These are phyloP conservation scores for Ylistrum balloti DNA, from an alignment of 1,140 invertebrate genomes.

Conservation along the genomic window DNA sequence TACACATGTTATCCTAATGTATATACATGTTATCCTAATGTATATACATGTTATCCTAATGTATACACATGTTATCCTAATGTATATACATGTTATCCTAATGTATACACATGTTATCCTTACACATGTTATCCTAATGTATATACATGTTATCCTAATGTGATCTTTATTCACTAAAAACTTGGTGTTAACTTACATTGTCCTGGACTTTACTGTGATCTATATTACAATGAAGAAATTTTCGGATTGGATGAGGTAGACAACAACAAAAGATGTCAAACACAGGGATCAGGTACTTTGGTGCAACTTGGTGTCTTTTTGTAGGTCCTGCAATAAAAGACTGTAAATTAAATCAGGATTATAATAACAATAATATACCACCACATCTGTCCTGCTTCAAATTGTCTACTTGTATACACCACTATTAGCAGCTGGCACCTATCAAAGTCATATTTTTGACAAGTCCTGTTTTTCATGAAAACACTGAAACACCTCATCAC, in stretches of 20 bases:
- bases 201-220: not conserved
- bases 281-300: constrained; percentile 46
- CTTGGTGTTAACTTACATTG: not conserved
- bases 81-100: not conserved
- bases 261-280: constrained; percentile 46
- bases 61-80: not conserved
- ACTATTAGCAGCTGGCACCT: too few species aligned
- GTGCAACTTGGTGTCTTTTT: constrained; percentile 48
- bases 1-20: too few species aligned
- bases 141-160: not conserved
- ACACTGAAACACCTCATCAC: too few species aligned
- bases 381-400: too few species aligned
- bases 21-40: too few species aligned
- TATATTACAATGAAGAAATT: not conserved
- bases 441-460: too few species aligned
- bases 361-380: too few species aligned
- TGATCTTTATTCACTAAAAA: not conserved
- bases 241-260: not conserved
- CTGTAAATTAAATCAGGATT: too few species aligned
- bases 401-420: too few species aligned
- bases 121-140: not conserved
- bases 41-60: not conserved
- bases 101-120: not conserved
- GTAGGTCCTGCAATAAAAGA: constrained; percentile 49
- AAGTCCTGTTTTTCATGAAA: too few species aligned